These are phyloP conservation scores for Hydra vulgaris DNA, from an alignment of 30 jellyfish, hydroid and myxozoan genomes.

Conservation along the genomic window DNA sequence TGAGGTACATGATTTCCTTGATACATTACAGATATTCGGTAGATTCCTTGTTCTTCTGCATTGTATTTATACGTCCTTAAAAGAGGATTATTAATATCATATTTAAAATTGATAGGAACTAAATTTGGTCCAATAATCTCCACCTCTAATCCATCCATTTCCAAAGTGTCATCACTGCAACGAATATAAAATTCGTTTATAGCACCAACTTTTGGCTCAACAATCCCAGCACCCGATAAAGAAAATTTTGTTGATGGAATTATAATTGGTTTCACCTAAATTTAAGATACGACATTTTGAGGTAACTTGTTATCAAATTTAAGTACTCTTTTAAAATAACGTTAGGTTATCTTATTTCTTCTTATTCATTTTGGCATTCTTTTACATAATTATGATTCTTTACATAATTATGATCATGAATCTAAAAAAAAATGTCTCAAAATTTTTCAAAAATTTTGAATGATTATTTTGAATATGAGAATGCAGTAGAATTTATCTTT, in stretches of 20 bases:
- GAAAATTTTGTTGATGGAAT: slow-evolving; percentile 22
- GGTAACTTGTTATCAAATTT: background rate
- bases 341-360: background rate
- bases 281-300: background rate
- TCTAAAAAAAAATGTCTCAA: too few species aligned
- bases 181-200: slow-evolving; percentile 71
- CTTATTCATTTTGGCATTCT: too few species aligned
- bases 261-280: background rate
- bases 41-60: slow-evolving; percentile 57
- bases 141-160: slow-evolving; percentile 35
- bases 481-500: too few species aligned
- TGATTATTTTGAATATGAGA: too few species aligned
- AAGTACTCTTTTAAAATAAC: background rate
- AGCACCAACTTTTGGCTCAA: slow-evolving; percentile 62
- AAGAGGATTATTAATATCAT: slow-evolving; percentile 40
- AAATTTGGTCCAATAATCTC: slow-evolving; percentile 57
- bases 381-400: too few species aligned
- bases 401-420: too few species aligned
- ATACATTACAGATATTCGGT: slow-evolving; percentile 46
- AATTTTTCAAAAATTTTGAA: too few species aligned
- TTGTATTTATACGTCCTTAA: slow-evolving; percentile 66
- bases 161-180: slow-evolving; percentile 55
- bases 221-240: slow-evolving; percentile 84
- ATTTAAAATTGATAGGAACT: slow-evolving; percentile 35
- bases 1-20: slow-evolving; percentile 77